Evolutionary conservation across 1,140 invertebrate genomes (phyloP).

Genomic region (Drosophila melanica): DNA sequence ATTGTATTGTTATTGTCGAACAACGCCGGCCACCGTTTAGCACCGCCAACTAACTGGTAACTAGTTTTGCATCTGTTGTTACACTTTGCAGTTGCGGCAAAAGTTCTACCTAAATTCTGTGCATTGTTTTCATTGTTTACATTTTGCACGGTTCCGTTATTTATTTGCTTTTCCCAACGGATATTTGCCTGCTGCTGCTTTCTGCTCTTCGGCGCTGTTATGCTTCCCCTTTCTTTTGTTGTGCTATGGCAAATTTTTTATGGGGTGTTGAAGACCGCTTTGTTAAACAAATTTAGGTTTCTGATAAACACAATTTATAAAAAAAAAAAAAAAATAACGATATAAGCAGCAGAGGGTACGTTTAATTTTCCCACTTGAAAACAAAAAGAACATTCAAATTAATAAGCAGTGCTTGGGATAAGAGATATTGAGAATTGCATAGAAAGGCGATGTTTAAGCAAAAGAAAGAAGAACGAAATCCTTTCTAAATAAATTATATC

Average conservation of each 20-base stretch:
- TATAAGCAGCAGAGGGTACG: neutral
- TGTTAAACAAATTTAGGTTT: constrained; percentile 71
- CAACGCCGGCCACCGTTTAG: constrained; percentile 7
- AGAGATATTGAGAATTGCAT: neutral
- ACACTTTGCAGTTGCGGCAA: constrained; percentile 28
- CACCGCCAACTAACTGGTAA: constrained; percentile 5
- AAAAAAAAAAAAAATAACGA: constrained; percentile 6
- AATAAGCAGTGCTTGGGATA: neutral
- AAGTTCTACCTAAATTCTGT: constrained; percentile 48
- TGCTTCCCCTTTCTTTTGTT: constrained; percentile 13
- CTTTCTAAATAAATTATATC: too few relatives aligned
- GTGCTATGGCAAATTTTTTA: constrained; percentile 64
- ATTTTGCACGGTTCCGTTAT: constrained; percentile 62
- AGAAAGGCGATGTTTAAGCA: neutral
- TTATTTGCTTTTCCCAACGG: constrained; percentile 74
- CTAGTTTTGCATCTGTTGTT: constrained; percentile 51
- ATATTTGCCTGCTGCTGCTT: constrained; percentile 57
- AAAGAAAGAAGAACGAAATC: neutral
- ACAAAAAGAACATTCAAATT: too few relatives aligned
- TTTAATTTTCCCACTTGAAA: neutral
- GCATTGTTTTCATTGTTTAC: constrained; percentile 75
- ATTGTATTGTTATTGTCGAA: constrained; percentile 27
- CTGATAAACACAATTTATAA: constrained; percentile 12
- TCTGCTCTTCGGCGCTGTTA: constrained; percentile 22
- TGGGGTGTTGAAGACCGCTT: constrained; percentile 69